Evolutionary conservation across 2,797 vertebrate species (phyloP).

Genomic region (Rallus crepitans): DNA sequence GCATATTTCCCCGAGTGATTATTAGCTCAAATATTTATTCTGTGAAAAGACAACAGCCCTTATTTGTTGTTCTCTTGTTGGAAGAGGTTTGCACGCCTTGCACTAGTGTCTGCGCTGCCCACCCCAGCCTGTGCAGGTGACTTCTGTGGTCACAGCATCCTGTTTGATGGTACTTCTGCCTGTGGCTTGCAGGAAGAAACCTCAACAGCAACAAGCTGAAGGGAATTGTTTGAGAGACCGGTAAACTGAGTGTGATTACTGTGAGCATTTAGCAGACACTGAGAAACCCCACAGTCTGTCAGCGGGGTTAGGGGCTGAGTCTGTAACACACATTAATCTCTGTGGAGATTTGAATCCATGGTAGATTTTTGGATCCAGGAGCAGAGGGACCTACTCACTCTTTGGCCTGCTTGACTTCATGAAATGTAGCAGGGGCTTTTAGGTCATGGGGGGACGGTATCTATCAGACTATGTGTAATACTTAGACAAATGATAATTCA

Average conservation of each 20-base stretch:
- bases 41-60: background rate
- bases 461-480: rapidly evolving
- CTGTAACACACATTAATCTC: background rate
- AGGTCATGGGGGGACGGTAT: rapidly evolving
- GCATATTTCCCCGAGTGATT: background rate
- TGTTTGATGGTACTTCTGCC: background rate
- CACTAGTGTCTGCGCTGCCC: background rate
- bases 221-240: background rate
- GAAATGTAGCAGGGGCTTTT: background rate
- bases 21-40: background rate
- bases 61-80: background rate
- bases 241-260: background rate
- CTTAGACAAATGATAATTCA: background rate
- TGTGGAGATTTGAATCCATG: background rate
- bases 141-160: rapidly evolving
- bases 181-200: background rate
- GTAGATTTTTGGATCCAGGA: background rate
- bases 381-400: background rate
- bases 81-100: background rate
- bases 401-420: rapidly evolving
- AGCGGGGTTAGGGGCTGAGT: rapidly evolving
- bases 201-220: background rate
- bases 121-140: background rate
- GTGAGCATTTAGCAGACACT: background rate
- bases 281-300: background rate